These are phyloP conservation scores for Leptonema lineaticorne DNA, from an alignment of 1,140 invertebrate species.

Conservation along the genomic window DNA sequence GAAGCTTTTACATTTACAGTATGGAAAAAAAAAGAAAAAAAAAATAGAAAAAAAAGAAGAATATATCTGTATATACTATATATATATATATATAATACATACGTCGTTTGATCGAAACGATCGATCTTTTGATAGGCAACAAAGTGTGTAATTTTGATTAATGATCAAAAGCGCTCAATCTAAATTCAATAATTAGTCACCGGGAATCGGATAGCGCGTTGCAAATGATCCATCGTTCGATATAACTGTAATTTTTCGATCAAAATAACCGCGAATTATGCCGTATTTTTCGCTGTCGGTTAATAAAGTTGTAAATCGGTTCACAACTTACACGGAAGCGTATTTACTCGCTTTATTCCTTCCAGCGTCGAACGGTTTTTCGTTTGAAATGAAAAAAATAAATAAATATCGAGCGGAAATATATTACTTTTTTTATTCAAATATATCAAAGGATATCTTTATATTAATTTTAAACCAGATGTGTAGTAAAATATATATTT, in stretches of 20 bases:
- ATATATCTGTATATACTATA: background rate
- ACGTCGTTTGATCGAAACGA: background rate
- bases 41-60: background rate
- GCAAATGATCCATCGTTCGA: background rate
- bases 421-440: too few species aligned
- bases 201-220: slow-evolving; percentile 1
- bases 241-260: slow-evolving; percentile 7
- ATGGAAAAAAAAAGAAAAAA: background rate
- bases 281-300: background rate
- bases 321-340: background rate
- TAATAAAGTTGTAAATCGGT: slow-evolving; percentile 18
- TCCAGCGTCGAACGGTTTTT: too few species aligned
- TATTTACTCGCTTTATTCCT: background rate
- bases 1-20: background rate
- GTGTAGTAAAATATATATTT: too few species aligned
- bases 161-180: background rate
- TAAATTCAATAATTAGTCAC: slow-evolving; percentile 9
- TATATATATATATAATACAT: background rate
- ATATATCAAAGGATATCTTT: too few species aligned
- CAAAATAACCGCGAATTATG: slow-evolving; percentile 1
- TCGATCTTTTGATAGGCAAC: background rate
- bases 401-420: too few species aligned
- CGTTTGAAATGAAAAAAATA: too few species aligned
- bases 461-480: too few species aligned
- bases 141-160: slow-evolving; percentile 8